phyloP scores from a whole-genome alignment of 2,797 vertebrate species.

The Alcedo quadribrachys region DNA sequence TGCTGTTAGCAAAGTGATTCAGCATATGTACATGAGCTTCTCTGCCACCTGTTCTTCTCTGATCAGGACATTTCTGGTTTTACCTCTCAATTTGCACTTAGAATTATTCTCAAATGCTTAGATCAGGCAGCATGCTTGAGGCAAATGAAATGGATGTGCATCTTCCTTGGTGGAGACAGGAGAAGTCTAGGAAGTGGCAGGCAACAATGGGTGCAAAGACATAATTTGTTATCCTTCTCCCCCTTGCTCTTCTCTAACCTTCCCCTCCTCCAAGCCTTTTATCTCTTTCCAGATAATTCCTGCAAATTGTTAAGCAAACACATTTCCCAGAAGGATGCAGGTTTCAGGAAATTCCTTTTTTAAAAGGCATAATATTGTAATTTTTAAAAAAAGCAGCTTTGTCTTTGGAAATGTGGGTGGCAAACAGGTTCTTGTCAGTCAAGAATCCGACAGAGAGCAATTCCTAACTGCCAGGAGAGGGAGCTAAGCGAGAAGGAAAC shows the following conservation, averaged over 20 bases:
- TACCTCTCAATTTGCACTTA: neutral
- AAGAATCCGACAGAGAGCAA: neutral
- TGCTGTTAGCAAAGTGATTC: neutral
- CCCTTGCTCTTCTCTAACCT: neutral
- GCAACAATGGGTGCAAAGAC: neutral
- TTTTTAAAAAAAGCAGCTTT: neutral
- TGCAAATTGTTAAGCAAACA: neutral
- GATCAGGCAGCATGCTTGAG: neutral
- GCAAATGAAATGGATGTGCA: neutral
- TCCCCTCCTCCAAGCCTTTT: neutral
- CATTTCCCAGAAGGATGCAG: neutral
- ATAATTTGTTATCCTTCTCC: neutral
- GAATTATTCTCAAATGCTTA: neutral
- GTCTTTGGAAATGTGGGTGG: neutral
- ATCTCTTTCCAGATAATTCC: neutral
- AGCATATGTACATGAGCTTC: neutral
- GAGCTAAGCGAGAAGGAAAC: conserved; percentile 29
- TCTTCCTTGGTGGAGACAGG: neutral
- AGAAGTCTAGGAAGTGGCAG: neutral
- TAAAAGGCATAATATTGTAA: neutral
- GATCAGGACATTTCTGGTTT: neutral
- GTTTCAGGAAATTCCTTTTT: neutral
- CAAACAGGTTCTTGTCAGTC: neutral
- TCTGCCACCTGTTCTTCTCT: neutral
- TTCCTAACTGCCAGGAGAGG: conserved; percentile 39